Percentiles rank a stretch among this genome's conserved stretches.
These are phyloP conservation scores for Rapana venosa DNA, from an alignment of 2,888 invertebrate species.

Conservation along the genomic window DNA sequence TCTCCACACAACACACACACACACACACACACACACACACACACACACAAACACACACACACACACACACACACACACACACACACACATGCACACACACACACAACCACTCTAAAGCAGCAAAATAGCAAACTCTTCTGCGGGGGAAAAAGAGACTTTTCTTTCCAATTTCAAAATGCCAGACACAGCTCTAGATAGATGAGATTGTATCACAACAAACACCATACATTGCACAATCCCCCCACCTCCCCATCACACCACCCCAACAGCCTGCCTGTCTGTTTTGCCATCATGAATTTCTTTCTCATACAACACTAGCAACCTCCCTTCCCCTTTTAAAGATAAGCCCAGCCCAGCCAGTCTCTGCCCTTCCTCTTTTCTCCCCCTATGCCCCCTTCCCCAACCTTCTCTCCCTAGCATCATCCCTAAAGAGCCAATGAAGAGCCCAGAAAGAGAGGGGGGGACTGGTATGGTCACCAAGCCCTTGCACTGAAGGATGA, in stretches of 20 bases:
- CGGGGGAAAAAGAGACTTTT: too few relatives aligned
- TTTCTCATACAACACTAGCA: too few relatives aligned
- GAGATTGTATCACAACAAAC: background rate
- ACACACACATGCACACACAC: background rate
- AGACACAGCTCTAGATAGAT: slow-evolving; percentile 4
- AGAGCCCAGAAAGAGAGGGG: background rate
- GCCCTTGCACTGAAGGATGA: background rate
- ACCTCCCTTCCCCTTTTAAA: too few relatives aligned
- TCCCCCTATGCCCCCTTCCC: too few relatives aligned
- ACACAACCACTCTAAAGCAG: background rate
- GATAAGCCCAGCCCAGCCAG: too few relatives aligned
- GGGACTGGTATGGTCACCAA: background rate
- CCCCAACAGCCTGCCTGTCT: too few relatives aligned
- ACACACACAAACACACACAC: background rate
- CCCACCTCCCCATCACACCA: too few relatives aligned
- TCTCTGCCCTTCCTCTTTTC: too few relatives aligned
- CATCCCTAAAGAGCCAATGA: background rate
- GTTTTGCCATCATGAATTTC: too few relatives aligned
- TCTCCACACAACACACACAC: too few relatives aligned
- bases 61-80: background rate
- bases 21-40: background rate
- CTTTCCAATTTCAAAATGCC: background rate
- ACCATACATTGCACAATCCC: background rate
- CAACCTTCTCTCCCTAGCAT: too few relatives aligned
- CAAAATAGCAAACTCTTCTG: background rate